Base-by-base conservation (phyloP, 2,888 invertebrate genomes). In the Calameuta pallipes region DNA sequence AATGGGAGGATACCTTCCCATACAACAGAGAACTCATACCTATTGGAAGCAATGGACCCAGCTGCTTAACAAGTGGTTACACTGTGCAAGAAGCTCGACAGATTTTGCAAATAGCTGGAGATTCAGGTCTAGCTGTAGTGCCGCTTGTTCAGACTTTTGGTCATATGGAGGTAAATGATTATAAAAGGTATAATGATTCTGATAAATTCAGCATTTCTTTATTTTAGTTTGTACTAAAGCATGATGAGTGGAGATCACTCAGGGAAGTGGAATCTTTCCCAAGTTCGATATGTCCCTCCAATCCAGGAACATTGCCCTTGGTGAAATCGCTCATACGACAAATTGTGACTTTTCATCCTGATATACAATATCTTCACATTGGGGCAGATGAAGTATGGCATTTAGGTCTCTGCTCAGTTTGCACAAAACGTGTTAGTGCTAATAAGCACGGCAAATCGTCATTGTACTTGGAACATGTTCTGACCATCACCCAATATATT, bases 1-100 rank as follows among this genome's bases (percentile, higher is more conserved):
- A 97, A 92, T 97, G 97, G 96, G 97, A 98, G 89, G 97, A 98
- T 87, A 97, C 96, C 81, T 98, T 97, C 91, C 97, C 97, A 0
- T 97, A 96, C 90, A 92, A 92, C 11, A 94, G 93, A 74, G 93
- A 94, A 15, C 91, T 97, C 75, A 91, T 92, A 30, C 93, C 92
- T 9, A 93, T 94, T 33, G 95, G 95, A 15, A 94, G 95, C 83
- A 89, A 90, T 79, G 89, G 89, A 4, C 89, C 89, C 0, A 85
- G 84, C 79, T 85, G 83, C 75, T 80, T 87, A 41, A 83, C 93
- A 0, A 92, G 89, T 78, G 94, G 93, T 37, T 97, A 97, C 90
- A 94, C 94, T 2, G 86, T 93, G 75, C 94, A 94, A 74, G 96
- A 96, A 88, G 95, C 96, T 36, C 92, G 92, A 76, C 93, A 94